Percentiles rank a stretch among this genome's conserved stretches.
Conservation (phyloP, 2,888 invertebrate species). For the Ophion slaviceki region DNA sequence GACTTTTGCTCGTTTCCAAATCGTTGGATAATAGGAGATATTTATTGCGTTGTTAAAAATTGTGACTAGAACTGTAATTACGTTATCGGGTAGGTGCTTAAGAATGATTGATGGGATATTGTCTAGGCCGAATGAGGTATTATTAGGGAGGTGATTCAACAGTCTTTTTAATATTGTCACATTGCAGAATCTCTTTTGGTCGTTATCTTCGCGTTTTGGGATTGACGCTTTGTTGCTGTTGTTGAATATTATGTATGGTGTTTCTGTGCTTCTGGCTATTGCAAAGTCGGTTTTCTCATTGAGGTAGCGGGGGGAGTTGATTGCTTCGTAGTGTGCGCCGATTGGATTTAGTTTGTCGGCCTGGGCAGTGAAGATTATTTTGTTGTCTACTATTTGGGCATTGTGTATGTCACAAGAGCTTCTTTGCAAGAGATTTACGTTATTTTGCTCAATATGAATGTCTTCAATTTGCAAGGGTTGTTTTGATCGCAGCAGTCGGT, state of each 20-base stretch:
- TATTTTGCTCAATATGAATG: neutral
- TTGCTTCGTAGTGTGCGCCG: slow-evolving; percentile 49
- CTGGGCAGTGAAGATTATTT: slow-evolving; percentile 7
- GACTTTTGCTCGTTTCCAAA: slow-evolving; percentile 62
- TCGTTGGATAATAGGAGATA: slow-evolving; percentile 38
- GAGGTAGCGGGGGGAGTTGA: slow-evolving; percentile 33
- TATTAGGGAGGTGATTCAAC: slow-evolving; percentile 42
- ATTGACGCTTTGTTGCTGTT: slow-evolving; percentile 15
- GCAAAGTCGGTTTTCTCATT: slow-evolving; percentile 13
- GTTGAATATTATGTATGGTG: slow-evolving; percentile 31
- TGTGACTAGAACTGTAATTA: slow-evolving; percentile 40
- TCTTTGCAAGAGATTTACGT: neutral
- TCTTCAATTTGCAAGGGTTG: neutral
- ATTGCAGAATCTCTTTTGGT: slow-evolving; percentile 16
- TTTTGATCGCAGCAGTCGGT: neutral
- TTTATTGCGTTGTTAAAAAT: slow-evolving; percentile 60
- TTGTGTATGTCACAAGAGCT: neutral
- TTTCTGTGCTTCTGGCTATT: neutral
- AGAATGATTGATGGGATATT: slow-evolving; percentile 53
- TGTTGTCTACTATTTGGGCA: neutral
- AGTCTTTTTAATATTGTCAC: neutral
- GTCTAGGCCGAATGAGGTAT: slow-evolving; percentile 63
- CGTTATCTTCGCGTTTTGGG: neutral
- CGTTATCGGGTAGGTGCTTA: slow-evolving; percentile 52
- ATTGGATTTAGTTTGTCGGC: slow-evolving; percentile 47